Evolutionary conservation across 2,113 vertebrate species (phyloP).

Genomic region (Aphyosemion australe): DNA sequence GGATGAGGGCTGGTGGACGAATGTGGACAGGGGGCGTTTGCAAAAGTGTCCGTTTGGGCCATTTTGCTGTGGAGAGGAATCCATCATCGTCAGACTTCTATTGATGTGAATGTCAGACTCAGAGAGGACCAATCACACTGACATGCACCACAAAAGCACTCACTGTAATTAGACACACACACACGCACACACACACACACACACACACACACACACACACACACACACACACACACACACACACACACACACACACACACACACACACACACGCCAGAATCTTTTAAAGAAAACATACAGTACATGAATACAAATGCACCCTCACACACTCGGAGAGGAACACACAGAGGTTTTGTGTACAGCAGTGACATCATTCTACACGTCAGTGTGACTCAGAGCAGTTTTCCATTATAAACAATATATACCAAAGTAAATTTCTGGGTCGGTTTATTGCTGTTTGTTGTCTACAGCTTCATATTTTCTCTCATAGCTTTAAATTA

Average conservation of each 20-base stretch:
- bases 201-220: constrained; percentile 16
- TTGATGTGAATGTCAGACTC: constrained; percentile 78
- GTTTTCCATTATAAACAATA: constrained; percentile 38
- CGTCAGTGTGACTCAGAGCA: constrained; percentile 39
- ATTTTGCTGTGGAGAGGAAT: constrained; percentile 55
- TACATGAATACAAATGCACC: constrained; percentile 5
- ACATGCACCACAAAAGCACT: constrained; percentile 73
- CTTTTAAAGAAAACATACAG: constrained; percentile 21
- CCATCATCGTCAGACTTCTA: constrained; percentile 79
- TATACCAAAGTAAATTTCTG: constrained; percentile 9
- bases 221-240: too few species aligned
- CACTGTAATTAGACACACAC: constrained; percentile 75
- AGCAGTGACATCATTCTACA: constrained; percentile 32
- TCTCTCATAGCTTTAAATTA: not conserved
- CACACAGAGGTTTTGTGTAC: constrained; percentile 1
- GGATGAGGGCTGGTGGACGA: constrained; percentile 11
- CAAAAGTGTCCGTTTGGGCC: constrained; percentile 38
- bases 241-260: too few species aligned
- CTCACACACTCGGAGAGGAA: constrained; percentile 23
- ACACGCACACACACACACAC: constrained; percentile 26
- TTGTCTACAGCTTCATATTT: not conserved
- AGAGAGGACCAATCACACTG: constrained; percentile 67
- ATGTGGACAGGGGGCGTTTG: constrained; percentile 27
- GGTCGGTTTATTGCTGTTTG: constrained; percentile 32
- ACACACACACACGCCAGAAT: not conserved